Conservation (phyloP, 2,113 vertebrate genomes). For the Ascaphus truei region DNA sequence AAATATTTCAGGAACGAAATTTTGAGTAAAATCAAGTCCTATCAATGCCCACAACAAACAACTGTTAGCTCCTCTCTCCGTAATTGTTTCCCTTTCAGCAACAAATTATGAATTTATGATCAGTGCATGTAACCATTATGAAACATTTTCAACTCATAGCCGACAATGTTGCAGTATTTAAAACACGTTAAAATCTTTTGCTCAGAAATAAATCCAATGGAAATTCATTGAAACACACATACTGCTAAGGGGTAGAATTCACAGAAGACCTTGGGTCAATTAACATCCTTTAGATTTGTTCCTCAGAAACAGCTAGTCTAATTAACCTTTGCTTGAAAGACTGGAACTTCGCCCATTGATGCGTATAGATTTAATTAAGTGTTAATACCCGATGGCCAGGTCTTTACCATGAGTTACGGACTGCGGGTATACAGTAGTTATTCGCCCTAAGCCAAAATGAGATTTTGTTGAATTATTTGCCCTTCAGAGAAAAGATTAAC, state of each 20-base stretch:
- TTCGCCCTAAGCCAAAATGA: conserved; percentile 30
- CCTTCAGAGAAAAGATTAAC: conserved; percentile 36
- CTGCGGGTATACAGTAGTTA: conserved; percentile 33
- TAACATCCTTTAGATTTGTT: conserved; percentile 52
- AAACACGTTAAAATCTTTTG: background rate
- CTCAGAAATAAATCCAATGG: background rate
- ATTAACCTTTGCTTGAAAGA: conserved; percentile 49
- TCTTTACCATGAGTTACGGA: conserved; percentile 37
- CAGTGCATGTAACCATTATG: too few relatives aligned
- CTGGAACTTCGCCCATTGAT: conserved; percentile 47
- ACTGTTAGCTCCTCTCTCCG: too few relatives aligned
- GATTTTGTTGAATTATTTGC: conserved; percentile 33
- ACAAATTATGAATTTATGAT: too few relatives aligned
- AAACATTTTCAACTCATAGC: too few relatives aligned
- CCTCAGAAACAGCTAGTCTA: conserved; percentile 47
- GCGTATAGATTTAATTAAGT: conserved; percentile 48
- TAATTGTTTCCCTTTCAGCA: too few relatives aligned
- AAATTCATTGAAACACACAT: background rate
- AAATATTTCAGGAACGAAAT: too few relatives aligned
- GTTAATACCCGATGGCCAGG: conserved; percentile 37
- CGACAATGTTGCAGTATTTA: too few relatives aligned
- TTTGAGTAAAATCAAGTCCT: too few relatives aligned
- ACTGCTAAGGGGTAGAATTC: conserved; percentile 22
- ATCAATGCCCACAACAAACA: too few relatives aligned
- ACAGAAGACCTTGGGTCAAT: conserved; percentile 40